A percentile compares a stretch with the other conserved stretches of the same genome.
Evolutionary conservation across 2,797 vertebrate genomes (phyloP).

Genomic region (Triplophysa yarkandensis): DNA sequence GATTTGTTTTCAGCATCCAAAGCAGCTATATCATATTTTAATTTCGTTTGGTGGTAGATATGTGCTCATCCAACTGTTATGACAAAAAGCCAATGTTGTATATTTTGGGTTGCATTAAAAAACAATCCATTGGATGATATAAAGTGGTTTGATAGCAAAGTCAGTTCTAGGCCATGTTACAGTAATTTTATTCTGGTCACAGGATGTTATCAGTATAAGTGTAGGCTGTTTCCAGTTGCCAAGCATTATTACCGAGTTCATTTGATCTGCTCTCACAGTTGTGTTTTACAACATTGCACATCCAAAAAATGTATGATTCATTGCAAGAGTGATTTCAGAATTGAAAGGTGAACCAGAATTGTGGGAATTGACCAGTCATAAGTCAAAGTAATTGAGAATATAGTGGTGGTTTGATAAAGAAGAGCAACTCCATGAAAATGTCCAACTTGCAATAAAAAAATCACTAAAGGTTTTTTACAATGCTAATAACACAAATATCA

Average conservation of each 20-base stretch:
- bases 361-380: too few relatives aligned
- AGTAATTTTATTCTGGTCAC: conserved; percentile 13
- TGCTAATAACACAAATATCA: too few relatives aligned
- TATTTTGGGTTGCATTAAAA: too few relatives aligned
- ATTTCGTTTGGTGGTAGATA: background rate
- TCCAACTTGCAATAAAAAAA: too few relatives aligned
- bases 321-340: background rate
- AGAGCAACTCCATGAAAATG: too few relatives aligned
- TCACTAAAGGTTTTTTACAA: too few relatives aligned
- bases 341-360: background rate
- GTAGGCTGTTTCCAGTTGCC: conserved; percentile 22
- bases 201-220: background rate
- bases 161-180: background rate
- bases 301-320: too few relatives aligned
- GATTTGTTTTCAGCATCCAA: background rate
- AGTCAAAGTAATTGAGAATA: too few relatives aligned
- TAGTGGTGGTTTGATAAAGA: too few relatives aligned
- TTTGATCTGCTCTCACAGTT: background rate
- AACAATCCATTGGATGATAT: background rate
- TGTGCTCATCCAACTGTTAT: background rate
- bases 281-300: background rate
- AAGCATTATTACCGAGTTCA: conserved; percentile 21
- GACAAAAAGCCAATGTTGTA: too few relatives aligned
- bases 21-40: background rate
- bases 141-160: background rate